These are phyloP conservation scores for Actias luna DNA, from an alignment of 2,888 invertebrate genomes.

Conservation along the genomic window DNA sequence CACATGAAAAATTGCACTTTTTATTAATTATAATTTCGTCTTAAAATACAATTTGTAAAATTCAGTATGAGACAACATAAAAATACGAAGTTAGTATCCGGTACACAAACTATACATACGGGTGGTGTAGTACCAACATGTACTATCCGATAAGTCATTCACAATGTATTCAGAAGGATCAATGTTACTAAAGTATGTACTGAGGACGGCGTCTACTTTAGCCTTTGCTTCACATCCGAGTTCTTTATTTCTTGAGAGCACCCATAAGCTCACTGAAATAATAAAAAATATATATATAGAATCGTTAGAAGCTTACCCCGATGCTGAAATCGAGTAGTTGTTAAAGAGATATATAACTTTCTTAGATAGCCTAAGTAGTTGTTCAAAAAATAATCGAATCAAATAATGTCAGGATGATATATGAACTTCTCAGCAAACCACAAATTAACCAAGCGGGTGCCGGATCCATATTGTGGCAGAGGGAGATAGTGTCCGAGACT, in stretches of 20 bases:
- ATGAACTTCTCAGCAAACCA: too few species aligned
- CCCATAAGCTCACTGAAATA: slow-evolving; percentile 62
- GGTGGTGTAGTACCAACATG: slow-evolving; percentile 58
- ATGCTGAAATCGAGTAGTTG: too few species aligned
- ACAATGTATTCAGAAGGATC: slow-evolving; percentile 49
- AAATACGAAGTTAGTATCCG: not conserved
- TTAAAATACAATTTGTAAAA: not conserved
- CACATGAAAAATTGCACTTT: not conserved
- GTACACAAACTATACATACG: slow-evolving; percentile 38
- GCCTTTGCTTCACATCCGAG: slow-evolving; percentile 60
- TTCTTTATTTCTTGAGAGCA: slow-evolving; percentile 57
- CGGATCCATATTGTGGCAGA: too few species aligned
- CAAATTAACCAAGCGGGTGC: too few species aligned
- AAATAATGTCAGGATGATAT: too few species aligned
- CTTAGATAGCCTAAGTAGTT: too few species aligned
- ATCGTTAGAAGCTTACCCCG: too few species aligned
- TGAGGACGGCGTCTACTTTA: slow-evolving; percentile 57
- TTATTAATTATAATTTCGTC: not conserved
- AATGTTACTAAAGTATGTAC: slow-evolving; percentile 51
- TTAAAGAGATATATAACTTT: too few species aligned
- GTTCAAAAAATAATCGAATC: too few species aligned
- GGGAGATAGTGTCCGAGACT: too few species aligned
- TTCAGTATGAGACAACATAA: not conserved
- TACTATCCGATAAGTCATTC: slow-evolving; percentile 61
- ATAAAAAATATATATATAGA: slow-evolving; percentile 13